These are phyloP conservation scores for Stegodyphus mimosarum DNA, from an alignment of 1,140 invertebrate species.

Conservation along the genomic window DNA sequence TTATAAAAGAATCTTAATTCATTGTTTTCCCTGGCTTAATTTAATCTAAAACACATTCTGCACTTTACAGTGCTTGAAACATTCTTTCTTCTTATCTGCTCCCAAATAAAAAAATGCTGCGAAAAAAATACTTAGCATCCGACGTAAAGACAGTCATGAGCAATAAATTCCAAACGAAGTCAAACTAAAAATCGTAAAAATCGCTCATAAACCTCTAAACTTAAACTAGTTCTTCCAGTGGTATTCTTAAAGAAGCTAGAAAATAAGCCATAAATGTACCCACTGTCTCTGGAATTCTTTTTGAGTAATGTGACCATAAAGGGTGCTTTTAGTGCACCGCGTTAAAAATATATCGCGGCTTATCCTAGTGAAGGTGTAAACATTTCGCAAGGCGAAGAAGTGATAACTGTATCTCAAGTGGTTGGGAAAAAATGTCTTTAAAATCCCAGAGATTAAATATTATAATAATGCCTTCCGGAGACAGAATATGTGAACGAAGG, in stretches of 20 bases:
- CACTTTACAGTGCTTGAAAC: too few species aligned
- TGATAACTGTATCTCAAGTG: too few species aligned
- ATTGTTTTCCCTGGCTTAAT: too few species aligned
- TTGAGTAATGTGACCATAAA: constrained; percentile 53
- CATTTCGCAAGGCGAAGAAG: not conserved
- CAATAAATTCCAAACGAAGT: constrained; percentile 40
- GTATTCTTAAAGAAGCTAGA: constrained; percentile 2
- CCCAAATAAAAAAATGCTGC: too few species aligned
- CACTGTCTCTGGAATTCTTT: constrained; percentile 17
- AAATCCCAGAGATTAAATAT: too few species aligned
- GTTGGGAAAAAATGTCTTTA: too few species aligned
- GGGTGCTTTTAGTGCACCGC: constrained; percentile 27
- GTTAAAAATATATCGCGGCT: constrained; percentile 20
- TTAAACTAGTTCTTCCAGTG: constrained; percentile 33
- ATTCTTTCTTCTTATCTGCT: too few species aligned
- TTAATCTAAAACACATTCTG: too few species aligned
- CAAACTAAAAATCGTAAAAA: constrained; percentile 42
- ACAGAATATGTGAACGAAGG: too few species aligned
- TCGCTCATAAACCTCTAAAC: constrained; percentile 32
- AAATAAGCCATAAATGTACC: constrained; percentile 41
- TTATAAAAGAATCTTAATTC: too few species aligned
- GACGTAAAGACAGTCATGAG: constrained; percentile 5
- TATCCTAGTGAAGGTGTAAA: not conserved
- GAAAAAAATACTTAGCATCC: not conserved
- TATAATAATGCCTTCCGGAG: too few species aligned